These are phyloP conservation scores for Linnaemya vulpina DNA, from an alignment of 2,888 invertebrate genomes.

Conservation along the genomic window DNA sequence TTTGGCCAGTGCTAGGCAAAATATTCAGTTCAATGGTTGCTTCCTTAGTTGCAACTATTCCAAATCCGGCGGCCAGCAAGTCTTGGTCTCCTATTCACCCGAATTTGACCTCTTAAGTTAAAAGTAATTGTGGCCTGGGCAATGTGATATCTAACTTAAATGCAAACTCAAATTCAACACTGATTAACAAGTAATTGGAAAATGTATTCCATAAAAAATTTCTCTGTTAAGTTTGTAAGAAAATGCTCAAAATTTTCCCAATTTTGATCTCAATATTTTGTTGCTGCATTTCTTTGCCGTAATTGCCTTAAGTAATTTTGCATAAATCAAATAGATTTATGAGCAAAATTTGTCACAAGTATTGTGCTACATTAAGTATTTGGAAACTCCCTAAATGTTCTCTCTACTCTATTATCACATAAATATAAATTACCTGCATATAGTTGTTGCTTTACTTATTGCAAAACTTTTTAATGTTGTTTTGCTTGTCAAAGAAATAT, in stretches of 20 bases:
- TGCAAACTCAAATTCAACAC: no score
- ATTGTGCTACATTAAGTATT: conserved; percentile 17
- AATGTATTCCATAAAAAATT: no score
- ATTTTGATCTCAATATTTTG: neutral
- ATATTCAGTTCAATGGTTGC: no score
- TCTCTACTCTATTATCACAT: conserved; percentile 19
- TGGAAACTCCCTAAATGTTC: conserved; percentile 21
- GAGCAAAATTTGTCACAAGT: conserved; percentile 29
- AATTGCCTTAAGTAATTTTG: neutral
- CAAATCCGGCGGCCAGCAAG: no score
- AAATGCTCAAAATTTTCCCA: neutral
- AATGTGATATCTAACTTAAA: no score
- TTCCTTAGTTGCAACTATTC: no score
- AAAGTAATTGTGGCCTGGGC: no score
- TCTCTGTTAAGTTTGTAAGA: no score
- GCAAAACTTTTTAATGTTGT: conserved; percentile 46
- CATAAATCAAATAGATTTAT: conserved; percentile 50
- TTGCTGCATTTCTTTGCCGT: neutral
- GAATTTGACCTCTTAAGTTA: no score
- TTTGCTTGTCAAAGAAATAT: conserved; percentile 28
- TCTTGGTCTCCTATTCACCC: no score
- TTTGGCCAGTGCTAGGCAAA: no score
- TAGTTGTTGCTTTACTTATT: conserved; percentile 21
- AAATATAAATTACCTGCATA: conserved; percentile 49
- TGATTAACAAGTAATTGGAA: no score